These are phyloP conservation scores for Vidua chalybeata DNA, from an alignment of 2,113 vertebrate genomes.

Conservation along the genomic window DNA sequence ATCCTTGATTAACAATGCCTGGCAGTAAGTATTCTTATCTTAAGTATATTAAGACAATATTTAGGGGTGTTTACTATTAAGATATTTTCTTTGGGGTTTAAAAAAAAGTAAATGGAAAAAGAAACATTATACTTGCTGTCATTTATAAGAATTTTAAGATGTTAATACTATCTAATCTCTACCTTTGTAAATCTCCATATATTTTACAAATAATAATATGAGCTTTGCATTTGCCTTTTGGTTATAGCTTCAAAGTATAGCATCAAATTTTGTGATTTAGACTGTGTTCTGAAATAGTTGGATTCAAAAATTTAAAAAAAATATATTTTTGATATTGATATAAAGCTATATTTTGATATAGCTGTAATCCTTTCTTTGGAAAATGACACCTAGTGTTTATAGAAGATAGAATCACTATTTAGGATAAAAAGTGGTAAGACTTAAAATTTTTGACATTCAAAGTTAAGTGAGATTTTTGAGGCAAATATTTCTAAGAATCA, in stretches of 20 bases:
- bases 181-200: neutral
- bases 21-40: slow-evolving; percentile 53
- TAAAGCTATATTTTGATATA: neutral
- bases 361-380: neutral
- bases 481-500: neutral
- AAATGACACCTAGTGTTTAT: neutral
- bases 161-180: neutral
- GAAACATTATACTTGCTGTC: neutral
- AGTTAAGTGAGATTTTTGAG: neutral
- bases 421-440: neutral
- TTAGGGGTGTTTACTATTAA: neutral
- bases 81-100: neutral
- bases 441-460: neutral
- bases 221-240: neutral
- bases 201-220: neutral
- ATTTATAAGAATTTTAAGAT: neutral
- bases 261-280: neutral
- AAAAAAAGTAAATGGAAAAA: neutral
- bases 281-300: neutral
- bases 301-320: neutral
- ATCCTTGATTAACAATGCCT: slow-evolving; percentile 45
- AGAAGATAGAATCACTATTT: neutral
- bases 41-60: neutral
- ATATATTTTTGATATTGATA: neutral
- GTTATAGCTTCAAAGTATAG: neutral